A percentile compares a stretch with the other conserved stretches of the same genome.
phyloP scores from a whole-genome alignment of 2,888 invertebrate species.

The Scaptomyza polygonia region DNA sequence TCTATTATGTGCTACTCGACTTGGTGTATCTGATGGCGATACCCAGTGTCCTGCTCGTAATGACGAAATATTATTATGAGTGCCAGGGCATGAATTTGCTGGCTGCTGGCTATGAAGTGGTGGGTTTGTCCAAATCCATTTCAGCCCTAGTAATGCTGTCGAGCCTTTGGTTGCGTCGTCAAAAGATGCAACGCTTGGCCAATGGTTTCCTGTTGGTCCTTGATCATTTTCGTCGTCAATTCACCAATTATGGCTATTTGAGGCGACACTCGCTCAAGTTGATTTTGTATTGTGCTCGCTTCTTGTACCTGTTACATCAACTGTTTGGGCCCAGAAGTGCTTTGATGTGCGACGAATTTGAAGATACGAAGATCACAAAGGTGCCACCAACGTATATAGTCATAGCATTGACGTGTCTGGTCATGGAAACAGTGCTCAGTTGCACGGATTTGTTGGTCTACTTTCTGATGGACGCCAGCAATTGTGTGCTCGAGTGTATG shows the following conservation, averaged over 20 bases:
- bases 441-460: slow-evolving; percentile 33
- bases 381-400: slow-evolving; percentile 20
- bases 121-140: slow-evolving; percentile 21
- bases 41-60: slow-evolving; percentile 24
- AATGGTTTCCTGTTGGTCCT: slow-evolving; percentile 38
- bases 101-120: slow-evolving; percentile 39
- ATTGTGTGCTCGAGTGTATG: slow-evolving; percentile 45
- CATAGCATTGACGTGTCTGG: slow-evolving; percentile 6
- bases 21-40: slow-evolving; percentile 27
- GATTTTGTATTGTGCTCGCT: slow-evolving; percentile 27
- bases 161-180: slow-evolving; percentile 39
- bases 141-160: slow-evolving; percentile 24
- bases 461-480: slow-evolving; percentile 28
- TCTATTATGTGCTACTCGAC: slow-evolving; percentile 43
- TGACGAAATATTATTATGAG: slow-evolving; percentile 24
- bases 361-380: slow-evolving; percentile 4
- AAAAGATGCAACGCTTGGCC: slow-evolving; percentile 10
- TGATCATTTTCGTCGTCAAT: slow-evolving; percentile 4
- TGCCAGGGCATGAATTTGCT: slow-evolving; percentile 49
- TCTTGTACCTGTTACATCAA: slow-evolving; percentile 26
- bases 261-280: slow-evolving; percentile 30
- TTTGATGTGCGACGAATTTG: slow-evolving; percentile 29
- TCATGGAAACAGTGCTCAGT: slow-evolving; percentile 34
- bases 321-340: slow-evolving; percentile 40
- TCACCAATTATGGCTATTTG: slow-evolving; percentile 1